Evolutionary conservation across 2,888 invertebrate genomes (phyloP), one percentile per base, ranked within the genome.

Genomic region (Pherbina coryleti): DNA sequence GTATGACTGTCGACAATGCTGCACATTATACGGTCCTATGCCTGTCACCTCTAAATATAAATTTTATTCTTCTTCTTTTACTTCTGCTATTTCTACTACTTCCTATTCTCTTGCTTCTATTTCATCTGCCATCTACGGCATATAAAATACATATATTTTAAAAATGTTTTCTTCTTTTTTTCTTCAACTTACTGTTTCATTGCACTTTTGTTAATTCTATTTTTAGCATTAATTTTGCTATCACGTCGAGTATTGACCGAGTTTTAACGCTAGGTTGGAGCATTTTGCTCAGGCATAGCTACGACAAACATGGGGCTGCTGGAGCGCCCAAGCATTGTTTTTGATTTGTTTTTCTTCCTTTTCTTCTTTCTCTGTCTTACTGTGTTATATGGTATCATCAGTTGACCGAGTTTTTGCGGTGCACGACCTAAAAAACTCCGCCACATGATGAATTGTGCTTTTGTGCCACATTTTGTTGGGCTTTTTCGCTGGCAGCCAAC

Each of bases 401-500:
- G 60, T 60, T 60, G 60, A 60, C 60, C 60, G 60, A 60, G 60
- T 60, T 60, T 60, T 60, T 60, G 28, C 28, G 60, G 60, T 60
- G 60, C 66, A 37, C 66, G 25, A 51, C 69, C 69, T 51, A 14
- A 51, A 44, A 51, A 28, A 25, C 76, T 69, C 31, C 53, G 37
- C 44, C 62, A 51, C 31, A 76, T 76, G 76, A 76, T 76, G 76
- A 64, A 76, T 76, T 76, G 76, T 64, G 70, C 70, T 71, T 49
- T 76, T 76, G 76, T 64, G 53, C 76, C 70, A 76, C 49, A 71
- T 76, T 76, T 62, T 62, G 22, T 11, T 34, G 49, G 66, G 34
- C 53, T 11, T 14, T 55, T 14, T 55, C 53, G 34, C 5, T 19
- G 66, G 49, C 31, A 64, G 64, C 28, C 37, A 44, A 49, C 25